Evolutionary conservation across 1,140 invertebrate genomes (phyloP), one percentile per base, ranked within the genome.

Genomic region (Bombus balteatus): DNA sequence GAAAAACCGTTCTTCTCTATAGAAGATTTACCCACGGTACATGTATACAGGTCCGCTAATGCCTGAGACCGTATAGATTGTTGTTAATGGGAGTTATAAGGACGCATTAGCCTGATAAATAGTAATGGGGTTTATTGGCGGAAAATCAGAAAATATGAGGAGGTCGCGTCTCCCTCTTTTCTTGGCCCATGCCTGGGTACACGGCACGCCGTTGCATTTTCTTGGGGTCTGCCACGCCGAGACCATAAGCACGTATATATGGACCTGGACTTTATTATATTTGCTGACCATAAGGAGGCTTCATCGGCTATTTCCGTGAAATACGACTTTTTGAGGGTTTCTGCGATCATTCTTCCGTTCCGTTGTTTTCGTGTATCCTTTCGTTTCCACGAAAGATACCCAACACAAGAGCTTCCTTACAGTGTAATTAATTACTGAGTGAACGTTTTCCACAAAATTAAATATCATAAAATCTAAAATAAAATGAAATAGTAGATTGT

Each of bases 81-180:
- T 95, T 94, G 94, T 95, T 95, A 95, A 94, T 94, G 94, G 92
- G 87, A 92, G 93, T 94, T 93, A 93, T 95, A 94, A 95, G 94
- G 91, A 94, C 89, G 92, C 94, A 95, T 95, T 95, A 95, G 93
- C 84, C 93, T 95, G 95, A 95, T 95, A 95, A 95, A 95, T 95
- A 95, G 95, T 95, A 95, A 95, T 95, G 93, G 94, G 89, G 93
- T 94, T 95, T 95, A 95, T 95, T 94, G 94, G 94, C 92, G 94
- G 92, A 95, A 94, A 95, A 95, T 95, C 94, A 95, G 94, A 90
- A 95, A 94, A 95, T 95, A 95, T 94, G 94, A 95, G 92, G 90
- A 90, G 84, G 62, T 82, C 76, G 70, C 70, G 86, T 91, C 92
- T 92, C 91, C 91, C 92, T 90, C 87, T 93, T 91, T 91, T 91